Base-by-base conservation (phyloP, 2,113 vertebrate species). In the Echinops telfairi region DNA sequence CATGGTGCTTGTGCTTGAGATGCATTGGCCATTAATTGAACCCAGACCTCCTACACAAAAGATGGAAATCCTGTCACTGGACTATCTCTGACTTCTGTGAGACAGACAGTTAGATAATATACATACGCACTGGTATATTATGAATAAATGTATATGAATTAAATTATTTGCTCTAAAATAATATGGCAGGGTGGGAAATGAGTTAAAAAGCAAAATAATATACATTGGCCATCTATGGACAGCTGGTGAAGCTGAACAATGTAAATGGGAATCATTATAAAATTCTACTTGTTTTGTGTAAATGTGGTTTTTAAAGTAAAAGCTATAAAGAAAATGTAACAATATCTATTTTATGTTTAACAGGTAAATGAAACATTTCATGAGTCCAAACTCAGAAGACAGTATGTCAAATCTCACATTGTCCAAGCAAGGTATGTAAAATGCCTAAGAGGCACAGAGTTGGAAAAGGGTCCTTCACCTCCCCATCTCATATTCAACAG, bases 351-450 rank as follows among this genome's bases (percentile, higher is more conserved):
- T 89, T 90, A 88, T 25, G 97, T 96, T 90, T 97, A 98, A 98
- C 96, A 98, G 98, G 98, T 98, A 96, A 97, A 98, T 97, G 97
- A 98, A 97, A 98, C 97, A 97, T 98, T 98, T 98, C 93, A 97
- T 93, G 98, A 95, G 96, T 98, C 98, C 94, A 96, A 97, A 97
- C 97, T 98, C 96, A 98, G 96, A 95, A 98, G 97, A 96, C 97
- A 97, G 86, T 98, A 98, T 95, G 95, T 98, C 97, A 92, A 94
- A 87, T 98, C 98, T 82, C 98, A 97, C n/a, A 95, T 98, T 97
- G 96, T 98, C 93, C 98, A 98, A 98, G 97, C 98, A 95, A 98
- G 98, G 98, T 98, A 98, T 86, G 97, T 98, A 96, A 96, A 94
- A 95, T 22, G 88, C 53, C 38, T 73, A 78, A 82, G 43, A 82